These are phyloP conservation scores for Chrysogorgia sp. DNA, from an alignment of 92 coral and sea anemone species.

Conservation along the genomic window DNA sequence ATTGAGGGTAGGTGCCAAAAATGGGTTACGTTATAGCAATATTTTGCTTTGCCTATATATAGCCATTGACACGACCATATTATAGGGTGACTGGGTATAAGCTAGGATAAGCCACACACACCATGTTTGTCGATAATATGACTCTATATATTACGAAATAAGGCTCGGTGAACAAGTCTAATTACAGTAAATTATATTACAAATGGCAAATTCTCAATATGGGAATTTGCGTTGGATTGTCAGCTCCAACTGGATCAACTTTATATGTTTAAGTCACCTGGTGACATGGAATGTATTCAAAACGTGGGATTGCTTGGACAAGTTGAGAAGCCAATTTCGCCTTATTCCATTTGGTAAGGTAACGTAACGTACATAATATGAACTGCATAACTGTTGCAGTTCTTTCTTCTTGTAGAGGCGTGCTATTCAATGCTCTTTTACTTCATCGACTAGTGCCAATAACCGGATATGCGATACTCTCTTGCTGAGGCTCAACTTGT, in stretches of 20 bases:
- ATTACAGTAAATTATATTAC: background rate
- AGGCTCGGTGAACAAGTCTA: background rate
- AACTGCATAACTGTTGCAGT: background rate
- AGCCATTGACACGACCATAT: no score
- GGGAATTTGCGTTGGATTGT: constrained; percentile 4
- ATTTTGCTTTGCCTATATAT: no score
- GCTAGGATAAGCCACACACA: no score
- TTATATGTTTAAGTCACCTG: constrained; percentile 5
- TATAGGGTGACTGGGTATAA: no score
- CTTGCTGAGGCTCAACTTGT: constrained; percentile 5
- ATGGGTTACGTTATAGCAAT: no score
- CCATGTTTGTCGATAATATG: no score
- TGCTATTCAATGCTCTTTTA: background rate
- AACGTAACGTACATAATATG: constrained; percentile 15
- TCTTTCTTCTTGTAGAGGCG: constrained; percentile 24
- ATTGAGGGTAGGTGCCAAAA: no score
- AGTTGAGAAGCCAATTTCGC: constrained; percentile 4
- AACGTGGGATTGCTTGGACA: background rate
- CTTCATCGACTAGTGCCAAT: constrained; percentile 9
- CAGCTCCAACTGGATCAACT: background rate
- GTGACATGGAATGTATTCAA: constrained; percentile 19
- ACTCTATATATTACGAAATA: no score
- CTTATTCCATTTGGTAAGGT: constrained; percentile 3
- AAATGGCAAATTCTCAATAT: constrained; percentile 6
- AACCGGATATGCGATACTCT: constrained; percentile 21